These are phyloP conservation scores for Anolis carolinensis DNA, from an alignment of 2,113 vertebrate species.

Conservation along the genomic window DNA sequence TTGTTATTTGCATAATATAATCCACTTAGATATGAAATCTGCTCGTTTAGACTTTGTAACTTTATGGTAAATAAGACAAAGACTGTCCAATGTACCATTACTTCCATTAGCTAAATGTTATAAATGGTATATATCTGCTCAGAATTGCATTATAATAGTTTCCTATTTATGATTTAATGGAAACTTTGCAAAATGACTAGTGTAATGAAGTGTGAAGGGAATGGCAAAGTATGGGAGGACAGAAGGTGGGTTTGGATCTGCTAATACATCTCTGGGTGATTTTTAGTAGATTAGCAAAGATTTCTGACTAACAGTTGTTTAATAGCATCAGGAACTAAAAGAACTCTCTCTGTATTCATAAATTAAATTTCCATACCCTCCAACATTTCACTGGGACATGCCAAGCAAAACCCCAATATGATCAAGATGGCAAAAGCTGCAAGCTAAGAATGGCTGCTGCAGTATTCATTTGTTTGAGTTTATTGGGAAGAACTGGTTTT, in stretches of 20 bases:
- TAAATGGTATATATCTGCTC: neutral
- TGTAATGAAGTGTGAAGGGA: neutral
- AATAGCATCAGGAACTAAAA: neutral
- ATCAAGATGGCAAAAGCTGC: too few species aligned
- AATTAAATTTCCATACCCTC: too few species aligned
- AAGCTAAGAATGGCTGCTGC: too few species aligned
- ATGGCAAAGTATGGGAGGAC: neutral
- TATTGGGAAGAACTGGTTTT: too few species aligned
- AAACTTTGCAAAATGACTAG: neutral
- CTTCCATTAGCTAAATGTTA: neutral
- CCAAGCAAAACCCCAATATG: too few species aligned
- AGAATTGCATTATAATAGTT: neutral
- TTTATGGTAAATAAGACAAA: neutral
- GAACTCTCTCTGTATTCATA: neutral
- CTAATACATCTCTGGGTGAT: neutral
- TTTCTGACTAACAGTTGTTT: neutral
- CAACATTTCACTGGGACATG: too few species aligned
- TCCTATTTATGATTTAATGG: neutral
- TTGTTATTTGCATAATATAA: neutral
- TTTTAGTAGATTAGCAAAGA: neutral
- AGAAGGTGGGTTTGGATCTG: neutral
- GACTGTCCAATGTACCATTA: neutral
- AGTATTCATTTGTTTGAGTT: too few species aligned
- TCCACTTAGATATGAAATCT: constrained; percentile 17
- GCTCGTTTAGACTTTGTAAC: constrained; percentile 8